Evolutionary conservation across 2,113 vertebrate species (phyloP), one percentile per base, ranked within the genome.

Genomic region (Rhinogobius similis): DNA sequence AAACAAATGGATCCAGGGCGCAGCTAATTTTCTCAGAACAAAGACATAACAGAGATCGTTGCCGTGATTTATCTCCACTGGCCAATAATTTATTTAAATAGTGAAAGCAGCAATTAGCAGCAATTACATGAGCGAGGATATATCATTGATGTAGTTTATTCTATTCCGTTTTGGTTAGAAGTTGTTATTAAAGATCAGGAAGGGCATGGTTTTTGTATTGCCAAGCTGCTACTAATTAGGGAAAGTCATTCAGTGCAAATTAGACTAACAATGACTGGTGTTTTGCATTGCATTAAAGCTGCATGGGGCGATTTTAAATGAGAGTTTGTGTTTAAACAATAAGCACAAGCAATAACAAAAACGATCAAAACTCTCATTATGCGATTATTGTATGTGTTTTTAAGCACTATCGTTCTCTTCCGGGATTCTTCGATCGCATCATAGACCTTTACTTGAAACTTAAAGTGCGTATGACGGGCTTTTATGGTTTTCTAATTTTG

Each of bases 1-100:
- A 82, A 87, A 87, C 83, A 88, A 88, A 86, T 88, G 65, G 78
- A 71, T 59, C 72, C 82, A 80, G 67, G 81, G 82, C 76, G 86
- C 71, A 36, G 75, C 69, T 82, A 90, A 89, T 86, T 80, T 87
- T 58, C 68, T 16, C 27, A 68, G 73, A 78, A 82, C 75, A 82
- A 78, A 85, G 62, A 62, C 77, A 65, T n/a, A 65, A 68, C 70
- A 73, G 68, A 72, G 77, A 77, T 81, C 68, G 82, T 81, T 86
- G 77, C 53, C 48, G 72, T 82, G 77, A 87, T 87, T 86, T 79
- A 85, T 80, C 65, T 72, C 32, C 11, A 41, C 12, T 4, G 50
- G 23, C 32, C 2, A 75, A 81, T 76, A 63, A 65, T 76, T 73
- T 55, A 65, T 72, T 62, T 53, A 56, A 48, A 65, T 26, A 65